A percentile compares a stretch with the other conserved stretches of the same genome.
Conservation (phyloP, 2,888 invertebrate species). For the Limnephilus rhombicus region DNA sequence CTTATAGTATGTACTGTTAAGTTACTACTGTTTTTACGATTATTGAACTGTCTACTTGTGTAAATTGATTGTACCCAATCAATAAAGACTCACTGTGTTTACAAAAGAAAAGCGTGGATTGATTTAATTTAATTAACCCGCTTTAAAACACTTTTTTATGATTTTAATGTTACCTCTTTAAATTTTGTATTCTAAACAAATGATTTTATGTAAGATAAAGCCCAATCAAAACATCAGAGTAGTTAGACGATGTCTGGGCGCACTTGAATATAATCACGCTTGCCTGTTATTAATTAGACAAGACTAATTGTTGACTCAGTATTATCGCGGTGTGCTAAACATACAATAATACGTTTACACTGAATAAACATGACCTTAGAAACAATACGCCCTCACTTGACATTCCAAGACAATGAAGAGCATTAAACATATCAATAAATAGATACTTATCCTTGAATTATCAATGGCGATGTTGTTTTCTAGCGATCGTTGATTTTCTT, state of each 20-base stretch:
- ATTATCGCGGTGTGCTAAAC: neutral
- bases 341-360: neutral
- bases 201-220: neutral
- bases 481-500: neutral
- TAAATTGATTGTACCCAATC: no score
- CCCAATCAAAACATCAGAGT: neutral
- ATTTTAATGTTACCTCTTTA: no score
- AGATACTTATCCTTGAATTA: neutral
- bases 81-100: no score
- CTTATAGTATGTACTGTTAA: no score
- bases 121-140: no score
- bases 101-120: no score
- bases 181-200: no score
- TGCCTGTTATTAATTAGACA: neutral
- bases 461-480: neutral
- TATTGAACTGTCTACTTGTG: no score
- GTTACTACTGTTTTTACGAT: no score
- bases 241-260: neutral
- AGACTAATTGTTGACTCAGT: neutral
- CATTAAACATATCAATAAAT: neutral
- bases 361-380: neutral
- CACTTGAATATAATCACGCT: neutral
- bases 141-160: no score
- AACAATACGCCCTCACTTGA: neutral
- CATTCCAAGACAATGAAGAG: neutral